Evolutionary conservation across 2,888 invertebrate genomes (phyloP).

Genomic region (Druceiella hillmani): DNA sequence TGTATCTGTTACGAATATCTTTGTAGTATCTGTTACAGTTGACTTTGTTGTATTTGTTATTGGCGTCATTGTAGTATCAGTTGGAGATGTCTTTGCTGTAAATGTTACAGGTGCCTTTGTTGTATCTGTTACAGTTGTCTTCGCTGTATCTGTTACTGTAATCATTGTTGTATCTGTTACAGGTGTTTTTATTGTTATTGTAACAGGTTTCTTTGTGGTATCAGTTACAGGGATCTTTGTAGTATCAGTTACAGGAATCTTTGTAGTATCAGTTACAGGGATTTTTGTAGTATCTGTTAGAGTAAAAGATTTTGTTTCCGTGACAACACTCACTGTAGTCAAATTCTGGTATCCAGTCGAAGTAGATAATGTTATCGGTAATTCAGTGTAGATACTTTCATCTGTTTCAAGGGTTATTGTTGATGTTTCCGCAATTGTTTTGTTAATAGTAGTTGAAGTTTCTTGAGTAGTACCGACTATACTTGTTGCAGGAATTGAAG

Average conservation of each 20-base stretch:
- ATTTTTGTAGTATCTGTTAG: too few relatives aligned
- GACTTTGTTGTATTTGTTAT: slow-evolving; percentile 25
- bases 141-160: slow-evolving; percentile 10
- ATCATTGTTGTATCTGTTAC: slow-evolving; percentile 20
- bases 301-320: too few relatives aligned
- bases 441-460: too few relatives aligned
- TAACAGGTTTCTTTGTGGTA: slow-evolving; percentile 11
- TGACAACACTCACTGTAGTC: too few relatives aligned
- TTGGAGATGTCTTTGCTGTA: slow-evolving; percentile 27
- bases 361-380: too few relatives aligned
- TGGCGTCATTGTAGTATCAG: slow-evolving; percentile 30
- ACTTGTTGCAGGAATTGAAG: slow-evolving; percentile 13
- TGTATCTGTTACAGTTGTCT: slow-evolving; percentile 10
- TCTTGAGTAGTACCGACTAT: too few relatives aligned
- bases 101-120: slow-evolving; percentile 12
- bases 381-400: too few relatives aligned
- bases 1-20: slow-evolving; percentile 41
- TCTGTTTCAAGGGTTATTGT: slow-evolving; percentile 17
- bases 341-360: too few relatives aligned
- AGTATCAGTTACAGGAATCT: too few relatives aligned
- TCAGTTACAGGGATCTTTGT: too few relatives aligned
- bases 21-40: slow-evolving; percentile 31
- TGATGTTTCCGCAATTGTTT: slow-evolving; percentile 25
- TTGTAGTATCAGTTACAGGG: too few relatives aligned
- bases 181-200: slow-evolving; percentile 19